Evolutionary conservation across 1,140 invertebrate genomes (phyloP).

Genomic region (Achatina immaculata): DNA sequence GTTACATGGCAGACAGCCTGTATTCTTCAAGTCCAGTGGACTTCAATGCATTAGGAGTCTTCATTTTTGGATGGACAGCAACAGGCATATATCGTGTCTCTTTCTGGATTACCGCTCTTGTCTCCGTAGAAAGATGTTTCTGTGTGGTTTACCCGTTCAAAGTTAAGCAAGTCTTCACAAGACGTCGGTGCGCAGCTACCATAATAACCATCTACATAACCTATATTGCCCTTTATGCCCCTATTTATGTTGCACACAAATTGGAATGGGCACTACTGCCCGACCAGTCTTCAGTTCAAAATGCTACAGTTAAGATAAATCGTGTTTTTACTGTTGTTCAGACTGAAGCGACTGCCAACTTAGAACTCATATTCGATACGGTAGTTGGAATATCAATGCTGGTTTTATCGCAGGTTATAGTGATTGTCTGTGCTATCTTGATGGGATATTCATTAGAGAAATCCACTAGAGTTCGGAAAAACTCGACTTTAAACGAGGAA

Average conservation of each 20-base stretch:
- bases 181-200: not conserved
- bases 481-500: too few species aligned
- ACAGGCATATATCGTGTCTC: not conserved
- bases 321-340: not conserved
- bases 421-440: too few species aligned
- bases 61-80: not conserved
- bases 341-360: not conserved
- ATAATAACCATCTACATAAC: not conserved
- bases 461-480: too few species aligned
- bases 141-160: not conserved
- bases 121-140: not conserved
- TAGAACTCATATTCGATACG: not conserved
- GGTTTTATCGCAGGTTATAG: not conserved
- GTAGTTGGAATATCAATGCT: not conserved
- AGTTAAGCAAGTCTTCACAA: not conserved
- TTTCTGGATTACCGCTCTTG: not conserved
- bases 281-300: not conserved
- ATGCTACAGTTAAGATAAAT: not conserved
- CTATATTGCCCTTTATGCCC: not conserved
- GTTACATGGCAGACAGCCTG: not conserved
- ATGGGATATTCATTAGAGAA: too few species aligned
- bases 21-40: not conserved
- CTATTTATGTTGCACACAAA: not conserved
- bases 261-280: not conserved
- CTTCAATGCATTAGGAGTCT: not conserved